Evolutionary conservation across 2,113 vertebrate species (phyloP).

Genomic region (Myodes glareolus): DNA sequence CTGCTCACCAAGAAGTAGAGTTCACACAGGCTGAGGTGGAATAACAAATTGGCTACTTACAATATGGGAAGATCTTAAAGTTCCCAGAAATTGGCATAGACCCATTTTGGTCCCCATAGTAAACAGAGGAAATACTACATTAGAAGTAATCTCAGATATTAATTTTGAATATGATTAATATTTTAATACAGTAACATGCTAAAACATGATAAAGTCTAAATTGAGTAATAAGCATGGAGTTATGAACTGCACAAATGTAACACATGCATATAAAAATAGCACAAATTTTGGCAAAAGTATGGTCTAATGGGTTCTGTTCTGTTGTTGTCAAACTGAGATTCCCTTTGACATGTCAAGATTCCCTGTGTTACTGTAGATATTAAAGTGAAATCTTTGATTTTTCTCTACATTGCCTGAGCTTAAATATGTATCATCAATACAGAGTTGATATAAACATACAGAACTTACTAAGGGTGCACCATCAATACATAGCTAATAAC

Average conservation of each 20-base stretch:
- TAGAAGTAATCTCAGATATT: constrained; percentile 63
- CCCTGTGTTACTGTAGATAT: not conserved
- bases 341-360: constrained; percentile 60
- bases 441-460: constrained; percentile 46
- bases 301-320: constrained; percentile 33
- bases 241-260: constrained; percentile 55
- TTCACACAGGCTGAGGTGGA: not conserved
- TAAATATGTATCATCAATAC: not conserved
- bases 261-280: constrained; percentile 52
- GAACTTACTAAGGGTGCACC: not conserved
- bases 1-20: not conserved
- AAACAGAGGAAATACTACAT: constrained; percentile 46
- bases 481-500: not conserved
- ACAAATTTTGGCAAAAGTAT: constrained; percentile 5
- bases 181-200: constrained; percentile 39
- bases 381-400: constrained; percentile 55
- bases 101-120: not conserved
- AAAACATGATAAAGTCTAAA: constrained; percentile 64
- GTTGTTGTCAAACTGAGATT: constrained; percentile 60
- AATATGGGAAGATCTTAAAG: not conserved
- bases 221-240: constrained; percentile 45
- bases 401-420: not conserved
- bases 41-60: not conserved
- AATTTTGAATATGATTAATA: not conserved
- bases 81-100: constrained; percentile 19